phyloP scores from a whole-genome alignment of 2,113 vertebrate genomes.

The Pipra filicauda region DNA sequence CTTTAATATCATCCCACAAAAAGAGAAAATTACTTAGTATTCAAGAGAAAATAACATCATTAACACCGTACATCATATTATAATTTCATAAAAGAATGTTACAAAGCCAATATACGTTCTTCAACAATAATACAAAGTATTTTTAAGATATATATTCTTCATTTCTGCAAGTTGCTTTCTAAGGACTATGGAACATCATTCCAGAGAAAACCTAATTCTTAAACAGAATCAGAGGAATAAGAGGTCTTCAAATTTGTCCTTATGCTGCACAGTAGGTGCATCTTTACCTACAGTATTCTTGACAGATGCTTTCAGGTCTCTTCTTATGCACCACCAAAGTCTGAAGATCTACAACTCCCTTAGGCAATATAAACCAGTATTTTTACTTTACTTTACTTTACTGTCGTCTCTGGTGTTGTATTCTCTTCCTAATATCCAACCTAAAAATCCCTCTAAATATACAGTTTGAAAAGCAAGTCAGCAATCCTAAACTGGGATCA shows the following conservation, averaged over 20 bases:
- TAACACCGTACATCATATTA: neutral
- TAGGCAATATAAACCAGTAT: neutral
- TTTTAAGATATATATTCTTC: slow-evolving; percentile 23
- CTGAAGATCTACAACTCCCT: neutral
- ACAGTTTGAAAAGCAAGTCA: neutral
- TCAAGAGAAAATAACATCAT: neutral
- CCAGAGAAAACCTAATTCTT: neutral
- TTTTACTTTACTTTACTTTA: neutral
- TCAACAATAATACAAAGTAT: slow-evolving; percentile 17
- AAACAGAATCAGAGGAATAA: neutral
- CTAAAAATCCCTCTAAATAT: neutral
- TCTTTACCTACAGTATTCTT: neutral
- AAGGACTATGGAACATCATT: neutral
- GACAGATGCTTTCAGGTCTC: neutral
- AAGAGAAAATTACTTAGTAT: slow-evolving; percentile 25
- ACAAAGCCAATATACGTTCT: neutral
- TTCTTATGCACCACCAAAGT: neutral
- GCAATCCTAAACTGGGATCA: neutral
- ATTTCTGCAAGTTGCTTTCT: slow-evolving; percentile 31
- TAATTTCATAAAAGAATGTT: slow-evolving; percentile 9
- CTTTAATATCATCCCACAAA: neutral
- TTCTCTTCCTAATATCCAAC: neutral
- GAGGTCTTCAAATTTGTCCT: neutral
- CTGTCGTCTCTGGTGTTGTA: fast-evolving
- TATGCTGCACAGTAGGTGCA: neutral